Base-by-base conservation (phyloP, 2,888 invertebrate genomes). In the Pimpla rufipes region DNA sequence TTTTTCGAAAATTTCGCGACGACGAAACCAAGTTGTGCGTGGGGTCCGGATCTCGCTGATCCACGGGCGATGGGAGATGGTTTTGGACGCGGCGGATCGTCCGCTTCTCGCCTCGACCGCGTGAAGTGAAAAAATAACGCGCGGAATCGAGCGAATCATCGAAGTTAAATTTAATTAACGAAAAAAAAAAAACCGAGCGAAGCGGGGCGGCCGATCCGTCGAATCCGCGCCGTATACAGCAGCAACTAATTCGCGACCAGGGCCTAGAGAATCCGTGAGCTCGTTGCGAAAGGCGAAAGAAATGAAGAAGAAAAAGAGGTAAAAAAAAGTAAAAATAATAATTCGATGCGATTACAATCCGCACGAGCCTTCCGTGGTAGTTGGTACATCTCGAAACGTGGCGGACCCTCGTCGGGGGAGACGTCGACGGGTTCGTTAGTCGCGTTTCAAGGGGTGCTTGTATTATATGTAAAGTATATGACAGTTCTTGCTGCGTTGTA, bases 401-500 rank as follows among this genome's bases (percentile, higher is more conserved):
- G 79, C 74, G 57, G 79, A 62, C 37, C 64, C n/a, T 79, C 42
- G 68, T 81, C 79, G 74, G 76, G 45, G 35, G 13, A 57, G 47
- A 7, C 2, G 23, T 11, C 45, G 16, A 75, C 47, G 23, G 47
- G 37, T 10, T 73, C 71, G 76, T 71, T 35, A 13, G 37, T 42
- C 18, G 57, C 66, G 78, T 73, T 81, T 79, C 62, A 81, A 81
- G 70, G 85, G 87, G 84, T 90, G 91, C 89, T 92, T 93, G 93
- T 93, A 93, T 90, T 89, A 93, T 93, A 93, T 91, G 93, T 93
- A 93, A 93, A 93, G 92, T 93, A 93, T 91, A 90, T 90, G 92
- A 92, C 90, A 92, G 92, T 92, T 93, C 86, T 90, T 90, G 90
- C 92, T 92, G 92, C 92, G 91, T 92, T 93, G 93, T 93, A 93